Conservation (phyloP, 2,113 vertebrate species). For the Cercocebus atys region DNA sequence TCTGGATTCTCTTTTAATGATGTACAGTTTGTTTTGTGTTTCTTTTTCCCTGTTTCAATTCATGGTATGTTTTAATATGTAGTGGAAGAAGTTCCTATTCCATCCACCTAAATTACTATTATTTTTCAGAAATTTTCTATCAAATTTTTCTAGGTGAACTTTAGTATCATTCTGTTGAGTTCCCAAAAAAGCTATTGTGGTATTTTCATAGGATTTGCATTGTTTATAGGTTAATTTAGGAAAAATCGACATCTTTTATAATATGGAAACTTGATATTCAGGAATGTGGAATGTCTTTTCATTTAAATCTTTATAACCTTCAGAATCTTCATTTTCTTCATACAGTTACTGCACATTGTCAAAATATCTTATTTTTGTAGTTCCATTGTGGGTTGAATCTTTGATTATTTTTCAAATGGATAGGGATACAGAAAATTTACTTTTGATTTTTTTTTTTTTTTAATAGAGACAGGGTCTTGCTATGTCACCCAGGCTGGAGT, state of each 20-base stretch:
- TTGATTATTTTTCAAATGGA: not conserved
- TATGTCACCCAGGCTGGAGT: too few species aligned
- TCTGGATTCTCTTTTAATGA: slow-evolving; percentile 6
- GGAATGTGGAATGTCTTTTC: not conserved
- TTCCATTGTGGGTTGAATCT: not conserved
- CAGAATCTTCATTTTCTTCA: not conserved
- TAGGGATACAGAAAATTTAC: not conserved
- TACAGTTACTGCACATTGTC: not conserved
- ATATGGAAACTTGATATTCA: not conserved
- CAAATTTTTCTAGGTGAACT: slow-evolving; percentile 3
- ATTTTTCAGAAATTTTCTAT: not conserved
- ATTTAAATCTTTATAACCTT: slow-evolving; percentile 14
- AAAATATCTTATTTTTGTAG: not conserved
- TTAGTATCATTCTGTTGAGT: not conserved
- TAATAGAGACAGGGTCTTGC: too few species aligned
- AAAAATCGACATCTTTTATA: not conserved
- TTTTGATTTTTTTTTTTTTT: too few species aligned
- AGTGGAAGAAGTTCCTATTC: not conserved
- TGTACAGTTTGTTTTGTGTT: not conserved
- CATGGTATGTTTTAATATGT: not conserved
- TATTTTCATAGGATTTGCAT: slow-evolving; percentile 3
- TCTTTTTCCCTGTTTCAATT: not conserved
- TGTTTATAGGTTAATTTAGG: slow-evolving; percentile 28
- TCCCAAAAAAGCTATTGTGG: not conserved
- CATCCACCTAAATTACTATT: not conserved